phyloP scores from a whole-genome alignment of 2,888 invertebrate species.

The Cephus rjabovi region DNA sequence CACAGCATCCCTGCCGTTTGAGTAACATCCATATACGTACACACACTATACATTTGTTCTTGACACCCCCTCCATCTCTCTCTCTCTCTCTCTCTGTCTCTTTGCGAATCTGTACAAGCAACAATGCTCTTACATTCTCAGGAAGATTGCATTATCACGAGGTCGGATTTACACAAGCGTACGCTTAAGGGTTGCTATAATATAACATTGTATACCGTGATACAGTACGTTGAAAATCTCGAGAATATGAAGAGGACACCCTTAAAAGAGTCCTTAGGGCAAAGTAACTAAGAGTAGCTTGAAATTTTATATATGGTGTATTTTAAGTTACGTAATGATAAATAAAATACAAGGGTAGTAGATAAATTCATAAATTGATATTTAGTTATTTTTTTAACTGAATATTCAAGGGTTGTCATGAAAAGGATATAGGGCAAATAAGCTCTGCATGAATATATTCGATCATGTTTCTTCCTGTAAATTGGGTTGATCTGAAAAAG shows the following conservation, averaged over 20 bases:
- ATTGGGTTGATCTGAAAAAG: background rate
- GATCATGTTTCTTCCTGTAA: background rate
- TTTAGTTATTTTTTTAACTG: background rate
- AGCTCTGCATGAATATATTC: background rate
- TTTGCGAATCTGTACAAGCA: background rate
- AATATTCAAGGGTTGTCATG: background rate
- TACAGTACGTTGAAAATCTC: too few species aligned
- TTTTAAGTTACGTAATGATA: background rate
- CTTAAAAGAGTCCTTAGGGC: background rate
- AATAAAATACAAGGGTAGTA: background rate
- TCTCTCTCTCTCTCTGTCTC: background rate
- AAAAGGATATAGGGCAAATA: background rate
- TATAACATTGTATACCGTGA: too few species aligned
- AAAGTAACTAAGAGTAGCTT: background rate
- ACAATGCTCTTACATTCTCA: background rate
- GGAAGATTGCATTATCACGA: background rate
- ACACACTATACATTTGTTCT: slow-evolving; percentile 1
- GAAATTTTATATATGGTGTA: background rate
- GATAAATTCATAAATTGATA: background rate
- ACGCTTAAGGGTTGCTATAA: too few species aligned
- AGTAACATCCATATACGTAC: background rate
- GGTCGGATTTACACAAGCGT: background rate
- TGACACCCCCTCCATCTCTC: background rate
- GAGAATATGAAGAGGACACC: background rate
- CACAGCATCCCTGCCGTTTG: background rate